Conservation (phyloP, 1,140 invertebrate species). For the Papilio aristodemus region DNA sequence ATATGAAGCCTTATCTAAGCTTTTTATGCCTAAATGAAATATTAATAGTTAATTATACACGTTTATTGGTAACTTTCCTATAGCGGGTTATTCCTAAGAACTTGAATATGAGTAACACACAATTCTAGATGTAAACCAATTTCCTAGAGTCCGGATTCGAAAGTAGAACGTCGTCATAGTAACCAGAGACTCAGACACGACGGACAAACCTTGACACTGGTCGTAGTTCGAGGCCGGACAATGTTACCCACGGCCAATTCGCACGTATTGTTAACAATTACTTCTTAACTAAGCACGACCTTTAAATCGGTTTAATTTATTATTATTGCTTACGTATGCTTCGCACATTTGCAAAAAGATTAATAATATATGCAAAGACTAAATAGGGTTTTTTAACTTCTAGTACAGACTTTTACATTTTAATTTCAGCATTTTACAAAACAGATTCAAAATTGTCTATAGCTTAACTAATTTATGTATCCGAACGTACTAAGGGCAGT, state of each 20-base stretch:
- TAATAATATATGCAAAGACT: no score
- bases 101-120: slow-evolving; percentile 18
- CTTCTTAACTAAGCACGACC: slow-evolving; percentile 17
- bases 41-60: background rate
- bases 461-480: no score
- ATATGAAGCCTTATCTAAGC: no score
- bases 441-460: no score
- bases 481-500: no score
- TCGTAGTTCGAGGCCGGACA: slow-evolving; percentile 1
- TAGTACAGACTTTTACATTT: no score
- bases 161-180: background rate
- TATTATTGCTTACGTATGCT: background rate
- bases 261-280: slow-evolving; percentile 24
- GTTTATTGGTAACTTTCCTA: slow-evolving; percentile 11
- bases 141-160: slow-evolving; percentile 13
- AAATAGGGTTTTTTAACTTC: no score
- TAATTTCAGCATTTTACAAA: no score
- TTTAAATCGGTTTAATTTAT: background rate
- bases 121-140: slow-evolving; percentile 3
- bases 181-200: background rate
- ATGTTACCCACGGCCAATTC: slow-evolving; percentile 25
- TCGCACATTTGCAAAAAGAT: slow-evolving; percentile 2
- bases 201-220: slow-evolving; percentile 7
- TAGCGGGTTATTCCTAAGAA: background rate
- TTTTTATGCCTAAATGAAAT: background rate